These are phyloP conservation scores for Stomorhina lunata DNA, from an alignment of 2,888 invertebrate species.

Conservation along the genomic window DNA sequence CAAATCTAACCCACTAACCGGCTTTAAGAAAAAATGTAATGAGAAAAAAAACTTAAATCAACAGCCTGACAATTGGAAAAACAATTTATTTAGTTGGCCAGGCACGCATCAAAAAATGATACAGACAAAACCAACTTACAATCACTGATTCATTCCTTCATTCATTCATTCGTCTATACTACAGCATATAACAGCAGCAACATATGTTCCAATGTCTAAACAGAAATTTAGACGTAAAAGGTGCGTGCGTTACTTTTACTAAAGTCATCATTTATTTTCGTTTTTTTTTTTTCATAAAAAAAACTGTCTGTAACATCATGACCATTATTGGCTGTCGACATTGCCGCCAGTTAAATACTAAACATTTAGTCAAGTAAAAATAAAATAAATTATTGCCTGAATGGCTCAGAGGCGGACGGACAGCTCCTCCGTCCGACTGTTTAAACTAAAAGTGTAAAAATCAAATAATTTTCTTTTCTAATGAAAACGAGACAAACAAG, in stretches of 20 bases:
- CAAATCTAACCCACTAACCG: constrained; percentile 61
- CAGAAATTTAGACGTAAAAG: constrained; percentile 45
- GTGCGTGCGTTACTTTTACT: constrained; percentile 58
- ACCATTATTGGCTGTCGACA: constrained; percentile 19
- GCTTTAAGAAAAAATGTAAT: constrained; percentile 1
- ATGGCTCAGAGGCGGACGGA: constrained; percentile 4
- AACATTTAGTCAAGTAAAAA: background rate
- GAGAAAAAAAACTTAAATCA: background rate
- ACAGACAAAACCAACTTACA: background rate
- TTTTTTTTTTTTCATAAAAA: too few species aligned
- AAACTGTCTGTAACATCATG: too few species aligned
- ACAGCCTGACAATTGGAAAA: constrained; percentile 21
- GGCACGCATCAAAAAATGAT: constrained; percentile 47
- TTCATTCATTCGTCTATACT: too few species aligned
- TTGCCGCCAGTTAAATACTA: constrained; percentile 23
- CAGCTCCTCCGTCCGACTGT: background rate
- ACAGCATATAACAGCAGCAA: too few species aligned
- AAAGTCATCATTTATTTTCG: constrained; percentile 27
- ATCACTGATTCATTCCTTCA: too few species aligned
- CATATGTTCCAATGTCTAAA: constrained; percentile 32
- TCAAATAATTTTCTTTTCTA: constrained; percentile 62
- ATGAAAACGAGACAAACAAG: constrained; percentile 57
- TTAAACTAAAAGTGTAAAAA: constrained; percentile 20
- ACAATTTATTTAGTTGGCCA: constrained; percentile 23
- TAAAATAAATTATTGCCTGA: constrained; percentile 33